A percentile compares a stretch with the other conserved stretches of the same genome.
Evolutionary conservation across 2,113 vertebrate species (phyloP).

Genomic region (Suncus etruscus): DNA sequence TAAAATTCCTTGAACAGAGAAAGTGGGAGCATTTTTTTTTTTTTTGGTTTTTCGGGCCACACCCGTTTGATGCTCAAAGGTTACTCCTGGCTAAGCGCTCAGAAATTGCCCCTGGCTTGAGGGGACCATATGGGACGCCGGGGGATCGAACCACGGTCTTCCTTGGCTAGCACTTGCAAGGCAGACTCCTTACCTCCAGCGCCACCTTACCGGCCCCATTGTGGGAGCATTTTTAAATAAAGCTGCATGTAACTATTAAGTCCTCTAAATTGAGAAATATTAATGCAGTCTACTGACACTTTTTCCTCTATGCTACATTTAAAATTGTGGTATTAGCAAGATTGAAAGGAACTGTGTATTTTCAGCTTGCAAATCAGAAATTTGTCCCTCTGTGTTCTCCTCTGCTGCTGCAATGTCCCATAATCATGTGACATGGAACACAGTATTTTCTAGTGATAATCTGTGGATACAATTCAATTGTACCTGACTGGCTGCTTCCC

Average conservation of each 20-base stretch:
- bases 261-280: conserved; percentile 59
- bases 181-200: too few species aligned
- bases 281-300: conserved; percentile 3
- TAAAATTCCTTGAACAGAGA: conserved; percentile 22
- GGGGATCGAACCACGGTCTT: too few species aligned
- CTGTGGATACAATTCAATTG: background rate
- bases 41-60: too few species aligned
- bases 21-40: conserved; percentile 1
- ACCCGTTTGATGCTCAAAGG: too few species aligned
- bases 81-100: too few species aligned
- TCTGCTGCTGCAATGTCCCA: background rate
- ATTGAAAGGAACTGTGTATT: conserved; percentile 41
- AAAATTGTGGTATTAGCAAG: conserved; percentile 54
- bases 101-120: too few species aligned
- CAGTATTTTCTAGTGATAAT: conserved; percentile 35
- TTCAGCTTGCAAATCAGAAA: conserved; percentile 52
- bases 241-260: conserved; percentile 48
- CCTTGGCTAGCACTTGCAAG: too few species aligned
- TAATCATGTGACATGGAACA: conserved; percentile 27
- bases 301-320: conserved; percentile 42
- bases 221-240: conserved; percentile 20
- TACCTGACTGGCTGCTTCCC: background rate
- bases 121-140: too few species aligned
- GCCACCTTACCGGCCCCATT: too few species aligned
- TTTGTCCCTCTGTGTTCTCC: background rate